These are phyloP conservation scores for Loxodonta africana DNA, from an alignment of 2,113 vertebrate genomes.

Conservation along the genomic window DNA sequence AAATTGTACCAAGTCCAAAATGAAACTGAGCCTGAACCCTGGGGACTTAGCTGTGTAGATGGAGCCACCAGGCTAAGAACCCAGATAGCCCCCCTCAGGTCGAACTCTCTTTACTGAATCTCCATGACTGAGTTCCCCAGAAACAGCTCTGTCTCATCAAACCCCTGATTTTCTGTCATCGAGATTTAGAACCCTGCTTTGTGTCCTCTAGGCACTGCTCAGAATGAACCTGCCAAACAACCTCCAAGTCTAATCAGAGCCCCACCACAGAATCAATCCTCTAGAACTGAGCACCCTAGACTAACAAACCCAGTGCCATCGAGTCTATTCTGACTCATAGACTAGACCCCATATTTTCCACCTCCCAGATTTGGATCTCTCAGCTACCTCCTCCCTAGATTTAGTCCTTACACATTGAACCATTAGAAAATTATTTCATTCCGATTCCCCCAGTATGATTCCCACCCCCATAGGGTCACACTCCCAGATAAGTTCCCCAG, in stretches of 20 bases:
- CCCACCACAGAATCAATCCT: not conserved
- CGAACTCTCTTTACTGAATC: conserved; percentile 30
- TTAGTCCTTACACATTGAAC: conserved; percentile 28
- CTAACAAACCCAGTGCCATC: no score
- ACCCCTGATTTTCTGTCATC: conserved; percentile 14
- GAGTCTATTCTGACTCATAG: no score
- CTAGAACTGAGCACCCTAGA: conserved; percentile 17
- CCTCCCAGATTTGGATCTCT: conserved; percentile 51
- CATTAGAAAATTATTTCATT: conserved; percentile 58
- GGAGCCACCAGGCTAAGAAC: not conserved
- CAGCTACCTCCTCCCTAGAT: conserved; percentile 4
- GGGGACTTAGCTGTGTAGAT: not conserved
- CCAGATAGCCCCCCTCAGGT: not conserved
- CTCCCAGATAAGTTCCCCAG: not conserved
- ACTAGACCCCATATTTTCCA: not conserved
- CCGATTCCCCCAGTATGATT: conserved; percentile 20
- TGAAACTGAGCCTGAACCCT: conserved; percentile 19
- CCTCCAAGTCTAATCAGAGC: conserved; percentile 1
- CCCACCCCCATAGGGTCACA: not conserved
- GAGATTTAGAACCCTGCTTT: conserved; percentile 43
- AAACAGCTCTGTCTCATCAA: conserved; percentile 1
- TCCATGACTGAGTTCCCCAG: conserved; percentile 11
- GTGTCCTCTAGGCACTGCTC: not conserved
- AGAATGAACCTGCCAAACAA: not conserved
- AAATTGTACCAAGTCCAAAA: conserved; percentile 39